Percentiles rank a stretch among this genome's conserved stretches.
These are phyloP conservation scores for Calephelis perditalis DNA, from an alignment of 2,888 invertebrate genomes.

Conservation along the genomic window DNA sequence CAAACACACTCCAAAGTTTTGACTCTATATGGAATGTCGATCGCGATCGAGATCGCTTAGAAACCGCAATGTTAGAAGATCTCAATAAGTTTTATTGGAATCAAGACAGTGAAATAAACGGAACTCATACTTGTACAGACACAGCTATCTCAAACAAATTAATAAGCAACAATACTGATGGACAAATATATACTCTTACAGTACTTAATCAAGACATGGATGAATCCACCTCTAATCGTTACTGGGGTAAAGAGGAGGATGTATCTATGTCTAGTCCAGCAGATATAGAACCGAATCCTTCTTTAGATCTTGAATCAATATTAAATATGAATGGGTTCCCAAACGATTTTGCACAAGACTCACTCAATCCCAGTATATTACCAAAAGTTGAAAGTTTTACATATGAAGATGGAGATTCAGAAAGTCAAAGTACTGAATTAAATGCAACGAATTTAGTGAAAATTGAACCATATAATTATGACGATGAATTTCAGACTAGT, in stretches of 20 bases:
- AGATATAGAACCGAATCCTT: slow-evolving; percentile 77
- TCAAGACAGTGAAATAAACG: slow-evolving; percentile 79
- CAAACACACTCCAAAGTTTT: slow-evolving; percentile 71
- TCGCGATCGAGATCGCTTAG: slow-evolving; percentile 84
- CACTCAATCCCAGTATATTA: slow-evolving; percentile 67
- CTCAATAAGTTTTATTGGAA: slow-evolving; percentile 91
- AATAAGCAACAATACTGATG: slow-evolving; percentile 82
- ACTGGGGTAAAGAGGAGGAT: slow-evolving; percentile 82
- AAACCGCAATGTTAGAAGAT: slow-evolving; percentile 88
- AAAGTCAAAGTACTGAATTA: slow-evolving; percentile 85
- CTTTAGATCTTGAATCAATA: slow-evolving; percentile 88
- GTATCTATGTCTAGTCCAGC: slow-evolving; percentile 79
- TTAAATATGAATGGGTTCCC: slow-evolving; percentile 83
- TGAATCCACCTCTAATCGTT: slow-evolving; percentile 80
- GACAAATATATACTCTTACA: slow-evolving; percentile 90
- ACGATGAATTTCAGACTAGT: slow-evolving; percentile 55
- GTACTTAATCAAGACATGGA: slow-evolving; percentile 89
- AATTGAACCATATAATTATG: slow-evolving; percentile 63
- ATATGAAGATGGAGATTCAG: slow-evolving; percentile 88
- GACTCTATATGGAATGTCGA: slow-evolving; percentile 83
- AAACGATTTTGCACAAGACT: slow-evolving; percentile 77
- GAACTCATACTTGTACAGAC: slow-evolving; percentile 67
- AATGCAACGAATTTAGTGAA: slow-evolving; percentile 79
- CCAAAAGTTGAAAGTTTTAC: slow-evolving; percentile 85
- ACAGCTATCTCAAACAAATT: slow-evolving; percentile 72